Percentiles rank a stretch among this genome's conserved stretches.
Evolutionary conservation across 2,888 invertebrate species (phyloP).

Genomic region (Ptilodon capucinus): DNA sequence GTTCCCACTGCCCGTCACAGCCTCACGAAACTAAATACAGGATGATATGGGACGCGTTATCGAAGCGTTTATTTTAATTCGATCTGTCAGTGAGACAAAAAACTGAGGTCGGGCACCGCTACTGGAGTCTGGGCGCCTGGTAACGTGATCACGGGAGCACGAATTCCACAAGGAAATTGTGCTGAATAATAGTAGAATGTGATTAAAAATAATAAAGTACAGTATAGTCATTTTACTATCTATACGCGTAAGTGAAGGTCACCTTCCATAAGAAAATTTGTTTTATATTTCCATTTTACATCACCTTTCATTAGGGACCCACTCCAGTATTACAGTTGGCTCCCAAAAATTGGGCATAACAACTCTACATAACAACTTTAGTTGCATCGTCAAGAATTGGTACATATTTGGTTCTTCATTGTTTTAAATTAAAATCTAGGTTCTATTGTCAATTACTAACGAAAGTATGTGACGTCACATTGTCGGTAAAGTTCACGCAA

Average conservation of each 20-base stretch:
- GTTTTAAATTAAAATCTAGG: neutral
- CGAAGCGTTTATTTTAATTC: conserved; percentile 82
- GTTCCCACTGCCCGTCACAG: conserved; percentile 74
- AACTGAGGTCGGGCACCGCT: conserved; percentile 63
- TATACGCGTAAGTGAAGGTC: too few relatives aligned
- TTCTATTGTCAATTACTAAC: conserved; percentile 10
- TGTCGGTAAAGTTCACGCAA: conserved; percentile 1
- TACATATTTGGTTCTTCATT: too few relatives aligned
- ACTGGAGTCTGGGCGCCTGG: conserved; percentile 50
- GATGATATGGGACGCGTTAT: conserved; percentile 77
- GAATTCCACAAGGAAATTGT: conserved; percentile 23
- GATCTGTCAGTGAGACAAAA: conserved; percentile 80
- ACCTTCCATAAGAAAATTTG: too few relatives aligned
- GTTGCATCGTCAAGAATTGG: too few relatives aligned
- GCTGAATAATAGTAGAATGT: neutral
- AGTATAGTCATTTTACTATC: too few relatives aligned
- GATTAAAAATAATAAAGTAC: too few relatives aligned
- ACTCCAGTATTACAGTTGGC: too few relatives aligned
- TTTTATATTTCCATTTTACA: too few relatives aligned
- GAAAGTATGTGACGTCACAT: conserved; percentile 4
- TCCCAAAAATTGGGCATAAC: neutral
- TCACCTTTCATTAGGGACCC: too few relatives aligned
- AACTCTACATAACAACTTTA: too few relatives aligned
- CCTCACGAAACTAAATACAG: conserved; percentile 79
- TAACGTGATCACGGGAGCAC: conserved; percentile 49